Percentiles rank a stretch among this genome's conserved stretches.
Evolutionary conservation across 1,140 invertebrate genomes (phyloP).

Genomic region (Bombyx mandarina): DNA sequence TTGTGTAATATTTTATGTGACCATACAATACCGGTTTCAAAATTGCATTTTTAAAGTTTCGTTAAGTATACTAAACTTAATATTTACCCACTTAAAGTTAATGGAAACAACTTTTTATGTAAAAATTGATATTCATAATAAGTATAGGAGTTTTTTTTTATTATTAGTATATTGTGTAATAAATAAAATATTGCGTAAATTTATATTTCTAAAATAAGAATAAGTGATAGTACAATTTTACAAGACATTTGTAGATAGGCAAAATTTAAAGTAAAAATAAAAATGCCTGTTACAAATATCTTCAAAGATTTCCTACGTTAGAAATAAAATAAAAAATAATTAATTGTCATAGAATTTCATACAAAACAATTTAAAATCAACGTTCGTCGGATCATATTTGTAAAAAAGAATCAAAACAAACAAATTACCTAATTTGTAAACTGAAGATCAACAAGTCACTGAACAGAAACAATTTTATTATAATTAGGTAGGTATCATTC

Average conservation of each 20-base stretch:
- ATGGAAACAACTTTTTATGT: not conserved
- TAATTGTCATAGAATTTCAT: too few relatives aligned
- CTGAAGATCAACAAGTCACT: too few relatives aligned
- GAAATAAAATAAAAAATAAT: not conserved
- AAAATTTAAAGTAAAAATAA: not conserved
- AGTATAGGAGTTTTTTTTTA: not conserved
- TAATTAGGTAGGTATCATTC: not conserved
- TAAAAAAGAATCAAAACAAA: too few relatives aligned
- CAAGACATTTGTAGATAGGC: not conserved
- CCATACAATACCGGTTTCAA: slow-evolving; percentile 1
- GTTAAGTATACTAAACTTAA: too few relatives aligned
- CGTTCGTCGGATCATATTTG: too few relatives aligned
- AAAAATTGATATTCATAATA: not conserved
- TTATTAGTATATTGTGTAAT: not conserved
- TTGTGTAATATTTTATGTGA: not conserved
- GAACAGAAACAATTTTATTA: not conserved
- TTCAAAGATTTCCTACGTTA: not conserved
- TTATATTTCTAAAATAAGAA: not conserved
- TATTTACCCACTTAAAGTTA: too few relatives aligned
- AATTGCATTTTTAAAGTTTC: not conserved
- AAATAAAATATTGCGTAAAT: not conserved
- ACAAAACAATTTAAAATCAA: too few relatives aligned
- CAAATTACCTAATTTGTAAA: too few relatives aligned
- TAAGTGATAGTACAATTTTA: not conserved
- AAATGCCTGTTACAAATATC: not conserved